These are phyloP conservation scores for Channa striata DNA, from an alignment of 2,797 vertebrate genomes.

Conservation along the genomic window DNA sequence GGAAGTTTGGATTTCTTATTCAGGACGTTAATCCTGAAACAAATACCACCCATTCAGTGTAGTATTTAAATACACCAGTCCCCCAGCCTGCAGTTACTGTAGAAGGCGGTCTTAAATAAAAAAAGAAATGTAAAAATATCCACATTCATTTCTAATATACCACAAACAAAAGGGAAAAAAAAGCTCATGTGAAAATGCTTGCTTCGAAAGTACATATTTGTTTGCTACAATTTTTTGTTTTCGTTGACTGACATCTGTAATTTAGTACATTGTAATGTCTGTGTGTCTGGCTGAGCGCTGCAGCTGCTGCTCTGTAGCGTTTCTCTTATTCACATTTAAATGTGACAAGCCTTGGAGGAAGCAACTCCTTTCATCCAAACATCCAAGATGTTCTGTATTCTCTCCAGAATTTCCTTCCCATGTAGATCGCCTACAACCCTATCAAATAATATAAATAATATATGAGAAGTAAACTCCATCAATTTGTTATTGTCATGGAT, in stretches of 20 bases:
- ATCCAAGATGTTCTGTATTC: constrained; percentile 66
- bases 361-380: constrained; percentile 58
- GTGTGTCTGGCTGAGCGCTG: constrained; percentile 3
- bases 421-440: constrained; percentile 65
- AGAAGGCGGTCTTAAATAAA: neutral
- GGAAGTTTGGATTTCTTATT: neutral
- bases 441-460: constrained; percentile 81
- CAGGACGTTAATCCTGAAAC: neutral
- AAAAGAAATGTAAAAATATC: neutral
- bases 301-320: constrained; percentile 1
- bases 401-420: constrained; percentile 53
- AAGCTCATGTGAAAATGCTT: constrained; percentile 8
- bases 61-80: neutral
- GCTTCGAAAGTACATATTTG: constrained; percentile 8
- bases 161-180: constrained; percentile 1
- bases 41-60: neutral
- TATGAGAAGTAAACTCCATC: constrained; percentile 77
- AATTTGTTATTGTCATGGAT: constrained; percentile 79
- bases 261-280: constrained; percentile 19
- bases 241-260: constrained; percentile 30
- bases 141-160: neutral
- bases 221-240: constrained; percentile 2
- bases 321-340: constrained; percentile 47
- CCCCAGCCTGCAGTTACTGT: neutral
- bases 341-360: constrained; percentile 50